These are phyloP conservation scores for Hirtodrosophila duncani DNA, from an alignment of 2,888 invertebrate genomes.

Conservation along the genomic window DNA sequence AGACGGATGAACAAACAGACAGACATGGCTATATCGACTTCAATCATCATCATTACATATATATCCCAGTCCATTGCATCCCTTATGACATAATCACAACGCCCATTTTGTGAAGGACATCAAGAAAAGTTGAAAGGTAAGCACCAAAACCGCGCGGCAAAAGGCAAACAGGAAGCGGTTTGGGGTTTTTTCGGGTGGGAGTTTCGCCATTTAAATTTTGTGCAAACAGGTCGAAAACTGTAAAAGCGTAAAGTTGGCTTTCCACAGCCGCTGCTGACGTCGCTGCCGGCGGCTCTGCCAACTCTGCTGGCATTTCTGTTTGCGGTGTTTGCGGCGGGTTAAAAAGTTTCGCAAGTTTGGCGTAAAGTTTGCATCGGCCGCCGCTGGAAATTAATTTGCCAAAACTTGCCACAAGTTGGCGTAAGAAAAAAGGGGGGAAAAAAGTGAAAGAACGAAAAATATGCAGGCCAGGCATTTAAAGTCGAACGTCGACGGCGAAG, in stretches of 20 bases:
- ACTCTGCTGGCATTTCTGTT: constrained; percentile 39
- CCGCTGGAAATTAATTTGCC: constrained; percentile 69
- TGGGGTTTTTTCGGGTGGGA: constrained; percentile 24
- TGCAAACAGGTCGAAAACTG: constrained; percentile 73
- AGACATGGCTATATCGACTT: too few relatives aligned
- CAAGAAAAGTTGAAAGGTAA: constrained; percentile 58
- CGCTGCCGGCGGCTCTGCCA: constrained; percentile 2
- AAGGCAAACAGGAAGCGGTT: constrained; percentile 57
- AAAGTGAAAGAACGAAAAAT: constrained; percentile 6
- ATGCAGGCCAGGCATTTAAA: too few relatives aligned
- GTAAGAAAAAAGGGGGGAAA: constrained; percentile 9
- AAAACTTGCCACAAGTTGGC: constrained; percentile 65
- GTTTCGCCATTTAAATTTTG: constrained; percentile 65
- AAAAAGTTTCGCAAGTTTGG: constrained; percentile 66
- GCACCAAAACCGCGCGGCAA: constrained; percentile 48
- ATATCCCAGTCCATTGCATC: too few relatives aligned
- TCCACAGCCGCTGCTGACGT: too few relatives aligned
- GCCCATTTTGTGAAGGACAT: neutral
- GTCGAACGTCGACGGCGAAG: too few relatives aligned
- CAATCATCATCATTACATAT: too few relatives aligned
- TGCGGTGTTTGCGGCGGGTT: constrained; percentile 71
- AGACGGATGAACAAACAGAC: too few relatives aligned
- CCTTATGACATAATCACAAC: too few relatives aligned
- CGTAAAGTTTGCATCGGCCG: constrained; percentile 58
- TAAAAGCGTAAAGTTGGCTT: constrained; percentile 69